These are phyloP conservation scores for Lophochroa leadbeateri DNA, from an alignment of 2,113 vertebrate species.

Conservation along the genomic window DNA sequence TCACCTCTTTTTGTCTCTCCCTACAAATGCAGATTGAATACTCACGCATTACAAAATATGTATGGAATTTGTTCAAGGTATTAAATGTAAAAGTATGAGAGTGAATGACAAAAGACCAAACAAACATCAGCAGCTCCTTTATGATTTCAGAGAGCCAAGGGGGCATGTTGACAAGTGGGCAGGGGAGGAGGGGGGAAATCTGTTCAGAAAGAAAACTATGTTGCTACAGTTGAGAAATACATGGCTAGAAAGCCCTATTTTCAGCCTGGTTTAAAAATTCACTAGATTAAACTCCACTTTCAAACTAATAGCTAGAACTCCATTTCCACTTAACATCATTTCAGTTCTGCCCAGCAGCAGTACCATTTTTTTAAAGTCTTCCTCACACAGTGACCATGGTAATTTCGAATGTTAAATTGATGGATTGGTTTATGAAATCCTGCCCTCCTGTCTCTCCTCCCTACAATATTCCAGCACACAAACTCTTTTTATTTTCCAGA, in stretches of 20 bases:
- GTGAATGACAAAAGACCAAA: background rate
- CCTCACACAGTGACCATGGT: background rate
- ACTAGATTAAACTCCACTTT: background rate
- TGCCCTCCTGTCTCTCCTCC: background rate
- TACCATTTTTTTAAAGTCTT: background rate
- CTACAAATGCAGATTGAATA: background rate
- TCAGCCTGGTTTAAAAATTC: background rate
- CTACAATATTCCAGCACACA: background rate
- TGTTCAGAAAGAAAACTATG: background rate
- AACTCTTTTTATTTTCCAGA: background rate
- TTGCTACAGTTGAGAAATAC: background rate
- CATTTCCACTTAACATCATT: no score
- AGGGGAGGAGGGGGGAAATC: background rate
- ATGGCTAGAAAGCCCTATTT: background rate
- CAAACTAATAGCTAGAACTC: background rate
- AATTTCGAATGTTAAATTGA: accelerated
- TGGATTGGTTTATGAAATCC: background rate
- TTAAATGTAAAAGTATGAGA: background rate
- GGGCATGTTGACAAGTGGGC: accelerated
- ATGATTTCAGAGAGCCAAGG: background rate
- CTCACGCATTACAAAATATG: background rate
- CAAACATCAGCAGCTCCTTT: background rate
- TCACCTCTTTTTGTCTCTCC: background rate
- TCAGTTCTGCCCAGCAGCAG: background rate
- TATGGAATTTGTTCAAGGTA: background rate